phyloP scores from a whole-genome alignment of 2,797 vertebrate genomes.

The Cossypha heuglini region DNA sequence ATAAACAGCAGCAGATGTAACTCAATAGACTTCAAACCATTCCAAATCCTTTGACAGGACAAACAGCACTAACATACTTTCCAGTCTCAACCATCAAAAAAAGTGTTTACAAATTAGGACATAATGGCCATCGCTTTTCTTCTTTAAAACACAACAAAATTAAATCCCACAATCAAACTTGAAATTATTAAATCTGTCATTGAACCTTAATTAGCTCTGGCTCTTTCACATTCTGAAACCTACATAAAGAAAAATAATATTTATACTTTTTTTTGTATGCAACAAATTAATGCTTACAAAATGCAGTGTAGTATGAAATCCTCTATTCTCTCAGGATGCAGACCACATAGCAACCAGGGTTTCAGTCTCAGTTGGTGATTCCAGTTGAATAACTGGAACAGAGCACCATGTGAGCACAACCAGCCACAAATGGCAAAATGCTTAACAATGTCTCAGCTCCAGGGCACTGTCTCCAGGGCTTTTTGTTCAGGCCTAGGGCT shows the following conservation, averaged over 20 bases:
- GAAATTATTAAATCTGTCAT: conserved; percentile 33
- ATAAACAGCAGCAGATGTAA: conserved; percentile 67
- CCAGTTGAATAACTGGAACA: conserved; percentile 43
- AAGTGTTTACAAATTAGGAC: conserved; percentile 56
- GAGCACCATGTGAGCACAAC: conserved; percentile 5
- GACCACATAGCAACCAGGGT: conserved; percentile 44
- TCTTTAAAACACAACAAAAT: conserved; percentile 28
- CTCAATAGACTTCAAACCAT: conserved; percentile 39
- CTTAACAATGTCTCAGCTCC: conserved; percentile 36
- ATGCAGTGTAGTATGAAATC: conserved; percentile 46
- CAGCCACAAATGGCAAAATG: conserved; percentile 57
- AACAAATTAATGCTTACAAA: conserved; percentile 65
- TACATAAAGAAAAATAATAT: conserved; percentile 54
- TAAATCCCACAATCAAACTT: neutral
- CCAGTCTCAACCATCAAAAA: conserved; percentile 25
- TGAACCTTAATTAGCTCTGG: conserved; percentile 47
- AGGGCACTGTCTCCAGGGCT: neutral
- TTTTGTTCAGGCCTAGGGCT: conserved; percentile 18
- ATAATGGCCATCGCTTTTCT: conserved; percentile 26
- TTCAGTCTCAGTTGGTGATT: conserved; percentile 45
- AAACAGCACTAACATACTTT: conserved; percentile 33
- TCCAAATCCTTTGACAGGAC: conserved; percentile 45
- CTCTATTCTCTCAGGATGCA: conserved; percentile 30
- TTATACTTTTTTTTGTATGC: neutral
- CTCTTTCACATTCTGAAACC: conserved; percentile 29